Conservation (phyloP, 2,888 invertebrate species). For the Elegia similella region DNA sequence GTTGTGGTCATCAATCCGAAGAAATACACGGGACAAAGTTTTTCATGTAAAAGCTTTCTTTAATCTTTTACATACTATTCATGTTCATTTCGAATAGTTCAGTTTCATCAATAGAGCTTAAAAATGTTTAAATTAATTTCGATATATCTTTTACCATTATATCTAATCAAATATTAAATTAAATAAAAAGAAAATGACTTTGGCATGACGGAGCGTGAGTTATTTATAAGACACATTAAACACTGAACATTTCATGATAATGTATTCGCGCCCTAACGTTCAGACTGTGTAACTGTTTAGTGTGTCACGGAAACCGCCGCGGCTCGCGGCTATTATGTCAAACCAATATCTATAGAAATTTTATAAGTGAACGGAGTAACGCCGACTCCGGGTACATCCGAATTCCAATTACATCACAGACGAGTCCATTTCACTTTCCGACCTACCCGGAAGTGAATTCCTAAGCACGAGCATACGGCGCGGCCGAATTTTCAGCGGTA, state of each 20-base stretch:
- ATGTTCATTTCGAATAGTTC: too few relatives aligned
- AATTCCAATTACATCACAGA: conserved; percentile 82
- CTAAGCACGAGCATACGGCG: conserved; percentile 78
- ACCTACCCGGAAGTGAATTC: conserved; percentile 82
- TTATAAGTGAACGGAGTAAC: conserved; percentile 78
- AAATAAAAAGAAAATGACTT: too few relatives aligned
- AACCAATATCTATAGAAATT: conserved; percentile 71
- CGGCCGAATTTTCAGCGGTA: conserved; percentile 58
- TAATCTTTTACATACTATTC: too few relatives aligned
- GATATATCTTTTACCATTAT: too few relatives aligned
- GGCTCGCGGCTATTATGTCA: conserved; percentile 69
- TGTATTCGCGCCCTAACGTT: conserved; percentile 31
- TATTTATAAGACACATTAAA: too few relatives aligned
- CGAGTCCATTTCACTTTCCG: conserved; percentile 82
- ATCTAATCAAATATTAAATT: too few relatives aligned
- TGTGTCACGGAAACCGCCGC: conserved; percentile 55
- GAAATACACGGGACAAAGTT: too few relatives aligned
- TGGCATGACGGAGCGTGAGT: too few relatives aligned
- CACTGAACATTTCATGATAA: background rate
- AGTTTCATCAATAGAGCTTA: too few relatives aligned
- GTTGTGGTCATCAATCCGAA: too few relatives aligned
- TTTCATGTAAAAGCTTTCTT: too few relatives aligned
- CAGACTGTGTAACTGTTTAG: conserved; percentile 52
- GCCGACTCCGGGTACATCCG: conserved; percentile 79
- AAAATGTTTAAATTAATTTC: too few relatives aligned